Conservation (phyloP, 1,140 invertebrate species). For the Vanessa atalanta region DNA sequence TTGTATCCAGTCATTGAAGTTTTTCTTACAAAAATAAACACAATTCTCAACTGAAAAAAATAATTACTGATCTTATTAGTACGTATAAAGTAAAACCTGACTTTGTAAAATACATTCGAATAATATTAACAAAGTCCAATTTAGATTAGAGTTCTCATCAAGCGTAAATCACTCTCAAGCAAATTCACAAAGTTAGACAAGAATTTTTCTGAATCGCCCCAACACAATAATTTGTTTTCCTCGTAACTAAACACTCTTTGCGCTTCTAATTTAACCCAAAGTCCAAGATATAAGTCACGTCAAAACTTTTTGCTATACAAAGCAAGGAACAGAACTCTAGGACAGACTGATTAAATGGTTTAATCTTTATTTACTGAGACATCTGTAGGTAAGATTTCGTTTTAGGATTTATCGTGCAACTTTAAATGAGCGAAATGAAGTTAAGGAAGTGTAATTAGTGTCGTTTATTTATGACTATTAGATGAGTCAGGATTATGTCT, state of each 20-base stretch:
- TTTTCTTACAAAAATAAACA: background rate
- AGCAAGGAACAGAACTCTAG: slow-evolving; percentile 47
- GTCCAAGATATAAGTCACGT: slow-evolving; percentile 68
- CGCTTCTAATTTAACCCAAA: slow-evolving; percentile 24
- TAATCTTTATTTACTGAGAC: slow-evolving; percentile 76
- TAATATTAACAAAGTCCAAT: background rate
- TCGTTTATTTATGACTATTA: slow-evolving; percentile 33
- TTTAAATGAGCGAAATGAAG: slow-evolving; percentile 64
- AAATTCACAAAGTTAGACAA: slow-evolving; percentile 28
- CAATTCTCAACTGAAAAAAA: too few species aligned
- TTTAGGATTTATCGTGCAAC: slow-evolving; percentile 69
- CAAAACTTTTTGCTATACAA: slow-evolving; percentile 67
- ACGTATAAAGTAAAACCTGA: too few species aligned
- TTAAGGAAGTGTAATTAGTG: slow-evolving; percentile 36
- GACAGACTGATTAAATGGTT: slow-evolving; percentile 74
- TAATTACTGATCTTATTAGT: too few species aligned
- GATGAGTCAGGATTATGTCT: background rate
- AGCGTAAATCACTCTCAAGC: background rate
- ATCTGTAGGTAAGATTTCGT: slow-evolving; percentile 67
- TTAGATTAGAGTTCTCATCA: background rate
- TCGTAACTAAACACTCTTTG: slow-evolving; percentile 15
- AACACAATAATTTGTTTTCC: slow-evolving; percentile 52
- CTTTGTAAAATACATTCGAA: background rate
- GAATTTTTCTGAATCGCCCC: slow-evolving; percentile 37
- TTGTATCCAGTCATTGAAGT: too few species aligned